Conservation (phyloP, 2,797 vertebrate species). For the Fistularia commersonii region DNA sequence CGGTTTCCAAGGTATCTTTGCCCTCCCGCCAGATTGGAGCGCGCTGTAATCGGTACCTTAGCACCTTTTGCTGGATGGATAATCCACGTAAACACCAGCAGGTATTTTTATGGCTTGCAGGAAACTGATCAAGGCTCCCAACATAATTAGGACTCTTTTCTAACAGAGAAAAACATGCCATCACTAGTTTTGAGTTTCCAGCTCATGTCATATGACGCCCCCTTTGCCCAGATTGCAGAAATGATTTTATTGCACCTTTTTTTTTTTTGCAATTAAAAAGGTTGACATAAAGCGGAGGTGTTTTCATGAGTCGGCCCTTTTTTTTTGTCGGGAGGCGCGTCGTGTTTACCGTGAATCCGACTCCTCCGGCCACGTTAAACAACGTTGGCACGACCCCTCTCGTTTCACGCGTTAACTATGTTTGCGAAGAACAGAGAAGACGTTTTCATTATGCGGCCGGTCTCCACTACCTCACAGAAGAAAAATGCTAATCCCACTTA, state of each 20-base stretch:
- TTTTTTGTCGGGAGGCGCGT: slow-evolving; percentile 21
- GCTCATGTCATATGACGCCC: slow-evolving; percentile 61
- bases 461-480: slow-evolving; percentile 73
- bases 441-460: slow-evolving; percentile 59
- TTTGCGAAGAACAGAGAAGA: slow-evolving; percentile 47
- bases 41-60: slow-evolving; percentile 25
- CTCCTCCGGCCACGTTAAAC: slow-evolving; percentile 42
- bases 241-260: slow-evolving; percentile 67
- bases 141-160: slow-evolving; percentile 30
- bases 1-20: slow-evolving; percentile 7
- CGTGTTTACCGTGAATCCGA: slow-evolving; percentile 32
- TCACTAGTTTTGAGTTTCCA: slow-evolving; percentile 46
- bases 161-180: slow-evolving; percentile 38
- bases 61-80: slow-evolving; percentile 27
- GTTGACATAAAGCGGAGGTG: slow-evolving; percentile 37
- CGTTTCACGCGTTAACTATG: slow-evolving; percentile 62
- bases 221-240: slow-evolving; percentile 44
- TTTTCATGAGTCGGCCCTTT: slow-evolving; percentile 26
- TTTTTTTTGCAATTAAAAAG: slow-evolving; percentile 54
- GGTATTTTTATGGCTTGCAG: slow-evolving; percentile 45
- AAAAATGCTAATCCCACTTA: slow-evolving; percentile 69
- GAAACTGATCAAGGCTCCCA: slow-evolving; percentile 38
- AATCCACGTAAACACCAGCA: slow-evolving; percentile 42
- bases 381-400: slow-evolving; percentile 50
- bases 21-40: slow-evolving; percentile 20